A percentile compares a stretch with the other conserved stretches of the same genome.
phyloP scores from a whole-genome alignment of 2,888 invertebrate genomes.

The Furcula furcula region DNA sequence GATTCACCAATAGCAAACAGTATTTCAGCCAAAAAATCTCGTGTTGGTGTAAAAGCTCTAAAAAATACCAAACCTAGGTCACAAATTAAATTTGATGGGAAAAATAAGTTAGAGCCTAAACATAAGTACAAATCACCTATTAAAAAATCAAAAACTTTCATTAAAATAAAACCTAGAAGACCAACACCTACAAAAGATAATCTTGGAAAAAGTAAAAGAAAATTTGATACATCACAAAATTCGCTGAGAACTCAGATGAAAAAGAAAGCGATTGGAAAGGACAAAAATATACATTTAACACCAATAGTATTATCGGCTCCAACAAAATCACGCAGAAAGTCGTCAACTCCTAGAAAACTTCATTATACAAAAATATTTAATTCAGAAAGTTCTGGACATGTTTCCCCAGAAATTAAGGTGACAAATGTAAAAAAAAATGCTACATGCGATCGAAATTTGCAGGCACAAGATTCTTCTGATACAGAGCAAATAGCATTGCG shows the following conservation, averaged over 20 bases:
- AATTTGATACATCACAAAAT: constrained; percentile 23
- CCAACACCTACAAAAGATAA: constrained; percentile 55
- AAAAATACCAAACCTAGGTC: constrained; percentile 30
- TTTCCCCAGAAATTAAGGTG: constrained; percentile 43
- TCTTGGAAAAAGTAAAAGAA: constrained; percentile 39
- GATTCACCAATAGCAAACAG: constrained; percentile 39
- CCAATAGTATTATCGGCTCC: constrained; percentile 36
- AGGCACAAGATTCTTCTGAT: constrained; percentile 50
- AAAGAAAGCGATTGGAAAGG: constrained; percentile 42
- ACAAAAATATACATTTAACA: constrained; percentile 29
- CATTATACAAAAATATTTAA: constrained; percentile 60
- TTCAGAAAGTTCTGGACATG: constrained; percentile 50
- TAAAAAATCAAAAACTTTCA: constrained; percentile 54
- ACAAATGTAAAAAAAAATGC: constrained; percentile 24
- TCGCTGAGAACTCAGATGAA: constrained; percentile 25
- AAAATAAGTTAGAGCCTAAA: constrained; percentile 26
- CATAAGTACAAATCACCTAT: constrained; percentile 53
- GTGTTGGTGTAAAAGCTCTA: constrained; percentile 24
- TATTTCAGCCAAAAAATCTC: constrained; percentile 32
- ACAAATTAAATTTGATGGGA: constrained; percentile 12
- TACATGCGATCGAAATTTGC: constrained; percentile 18
- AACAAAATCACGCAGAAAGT: constrained; percentile 73
- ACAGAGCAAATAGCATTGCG: constrained; percentile 54
- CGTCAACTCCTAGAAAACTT: constrained; percentile 73
- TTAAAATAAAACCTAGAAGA: constrained; percentile 65